Evolutionary conservation across 1,140 invertebrate species (phyloP).

Genomic region (Pseudomyrmex flavicornis): DNA sequence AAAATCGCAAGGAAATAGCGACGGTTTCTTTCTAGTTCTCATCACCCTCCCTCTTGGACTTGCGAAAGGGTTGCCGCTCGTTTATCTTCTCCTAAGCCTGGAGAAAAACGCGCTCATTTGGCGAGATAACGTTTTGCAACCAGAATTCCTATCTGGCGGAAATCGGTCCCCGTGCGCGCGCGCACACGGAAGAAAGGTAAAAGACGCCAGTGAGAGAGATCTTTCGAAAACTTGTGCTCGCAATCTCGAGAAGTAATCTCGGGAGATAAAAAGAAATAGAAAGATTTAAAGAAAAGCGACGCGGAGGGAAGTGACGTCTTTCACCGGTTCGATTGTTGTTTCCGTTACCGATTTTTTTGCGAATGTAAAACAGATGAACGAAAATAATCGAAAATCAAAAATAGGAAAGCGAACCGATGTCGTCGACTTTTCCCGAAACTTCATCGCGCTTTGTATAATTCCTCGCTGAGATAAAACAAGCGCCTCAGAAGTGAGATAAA

Average conservation of each 20-base stretch:
- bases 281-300: not conserved
- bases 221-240: conserved; percentile 26
- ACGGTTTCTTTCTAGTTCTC: not conserved
- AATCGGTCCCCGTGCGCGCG: not conserved
- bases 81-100: conserved; percentile 10
- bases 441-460: not conserved
- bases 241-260: conserved; percentile 37
- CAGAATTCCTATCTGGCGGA: conserved; percentile 18
- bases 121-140: conserved; percentile 8
- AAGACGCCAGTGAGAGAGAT: not conserved
- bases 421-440: not conserved
- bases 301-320: too few relatives aligned
- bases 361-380: not conserved
- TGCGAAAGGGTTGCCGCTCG: not conserved
- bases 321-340: not conserved
- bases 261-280: not conserved
- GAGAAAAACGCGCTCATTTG: conserved; percentile 25
- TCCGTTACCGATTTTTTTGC: not conserved
- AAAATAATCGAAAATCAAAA: not conserved
- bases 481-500: not conserved
- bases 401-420: not conserved
- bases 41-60: too few relatives aligned
- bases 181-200: conserved; percentile 11
- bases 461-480: not conserved
- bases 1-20: conserved; percentile 2